These are phyloP conservation scores for Lasioglossum lativentre DNA, from an alignment of 2,888 invertebrate species.

Conservation along the genomic window DNA sequence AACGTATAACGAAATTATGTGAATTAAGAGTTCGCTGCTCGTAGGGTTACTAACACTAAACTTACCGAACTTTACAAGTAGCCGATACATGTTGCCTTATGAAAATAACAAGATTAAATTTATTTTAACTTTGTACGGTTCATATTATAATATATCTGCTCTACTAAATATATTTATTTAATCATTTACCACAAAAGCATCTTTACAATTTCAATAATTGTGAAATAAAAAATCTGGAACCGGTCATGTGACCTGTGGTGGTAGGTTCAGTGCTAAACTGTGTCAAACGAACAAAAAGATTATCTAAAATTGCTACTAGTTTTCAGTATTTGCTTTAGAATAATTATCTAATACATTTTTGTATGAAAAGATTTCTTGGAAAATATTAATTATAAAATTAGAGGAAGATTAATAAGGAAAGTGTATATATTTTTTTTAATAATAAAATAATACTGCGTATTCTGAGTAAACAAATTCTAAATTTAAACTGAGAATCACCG, in stretches of 20 bases:
- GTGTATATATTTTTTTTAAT: not conserved
- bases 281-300: not conserved
- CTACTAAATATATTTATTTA: too few species aligned
- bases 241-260: too few species aligned
- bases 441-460: not conserved
- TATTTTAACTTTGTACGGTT: too few species aligned
- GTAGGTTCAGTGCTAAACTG: not conserved
- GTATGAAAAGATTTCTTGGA: not conserved
- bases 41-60: not conserved
- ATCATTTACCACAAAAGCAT: too few species aligned
- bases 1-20: not conserved
- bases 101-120: too few species aligned
- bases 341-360: not conserved
- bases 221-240: too few species aligned
- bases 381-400: not conserved
- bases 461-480: too few species aligned
- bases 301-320: not conserved
- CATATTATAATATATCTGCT: too few species aligned
- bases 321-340: not conserved
- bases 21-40: constrained; percentile 13
- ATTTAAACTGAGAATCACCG: too few species aligned
- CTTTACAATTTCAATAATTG: too few species aligned
- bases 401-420: not conserved
- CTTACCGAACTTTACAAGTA: too few species aligned
- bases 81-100: too few species aligned